Percentiles rank a stretch among this genome's conserved stretches.
phyloP scores from a whole-genome alignment of 2,113 vertebrate species.

The Varanus salvator region DNA sequence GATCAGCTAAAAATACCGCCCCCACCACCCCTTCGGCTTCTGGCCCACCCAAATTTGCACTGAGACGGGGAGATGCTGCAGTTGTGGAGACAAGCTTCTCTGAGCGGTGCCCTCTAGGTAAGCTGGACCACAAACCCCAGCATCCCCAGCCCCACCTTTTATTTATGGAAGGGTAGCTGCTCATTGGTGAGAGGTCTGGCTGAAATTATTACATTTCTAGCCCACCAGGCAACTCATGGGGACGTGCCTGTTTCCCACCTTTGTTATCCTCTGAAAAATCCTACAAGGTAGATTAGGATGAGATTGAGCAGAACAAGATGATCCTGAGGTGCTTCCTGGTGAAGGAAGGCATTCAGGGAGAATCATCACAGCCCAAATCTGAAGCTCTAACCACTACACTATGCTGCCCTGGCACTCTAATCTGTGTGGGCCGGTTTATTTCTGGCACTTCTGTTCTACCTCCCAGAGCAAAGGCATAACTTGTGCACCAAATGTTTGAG shows the following conservation, averaged over 20 bases:
- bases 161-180: neutral
- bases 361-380: neutral
- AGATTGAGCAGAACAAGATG: no score
- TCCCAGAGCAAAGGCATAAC: no score
- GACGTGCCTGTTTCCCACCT: no score
- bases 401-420: neutral
- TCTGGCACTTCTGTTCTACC: no score
- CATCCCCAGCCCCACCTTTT: no score
- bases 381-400: neutral
- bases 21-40: rapidly evolving
- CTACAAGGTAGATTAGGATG: neutral
- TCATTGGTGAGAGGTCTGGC: neutral
- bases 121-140: no score
- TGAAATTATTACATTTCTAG: no score
- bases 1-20: neutral
- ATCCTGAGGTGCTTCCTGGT: neutral
- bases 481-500: no score
- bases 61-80: neutral
- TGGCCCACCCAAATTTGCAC: neutral
- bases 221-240: neutral
- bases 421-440: no score
- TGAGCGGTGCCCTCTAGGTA: no score
- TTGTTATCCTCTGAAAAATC: neutral
- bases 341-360: neutral
- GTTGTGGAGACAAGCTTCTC: no score